These are phyloP conservation scores for Mesorhabditis spiculigera DNA, from an alignment of 2,888 invertebrate genomes.

Conservation along the genomic window DNA sequence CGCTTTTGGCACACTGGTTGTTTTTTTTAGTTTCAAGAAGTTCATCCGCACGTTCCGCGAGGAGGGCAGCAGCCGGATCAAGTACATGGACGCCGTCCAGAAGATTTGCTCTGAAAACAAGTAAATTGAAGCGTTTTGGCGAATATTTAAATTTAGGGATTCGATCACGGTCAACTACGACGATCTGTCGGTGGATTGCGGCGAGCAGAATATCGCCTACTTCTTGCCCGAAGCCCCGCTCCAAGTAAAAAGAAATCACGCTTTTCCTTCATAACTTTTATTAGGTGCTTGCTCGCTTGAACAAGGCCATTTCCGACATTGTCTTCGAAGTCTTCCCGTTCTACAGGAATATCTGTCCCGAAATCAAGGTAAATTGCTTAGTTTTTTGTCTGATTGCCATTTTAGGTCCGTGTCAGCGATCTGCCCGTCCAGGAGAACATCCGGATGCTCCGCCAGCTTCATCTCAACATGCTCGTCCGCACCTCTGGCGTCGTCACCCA, in stretches of 20 bases:
- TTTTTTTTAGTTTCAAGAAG: conserved; percentile 35
- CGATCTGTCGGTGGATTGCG: conserved; percentile 73
- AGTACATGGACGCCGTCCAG: conserved; percentile 49
- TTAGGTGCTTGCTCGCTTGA: conserved; percentile 49
- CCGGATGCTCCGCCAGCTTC: conserved; percentile 75
- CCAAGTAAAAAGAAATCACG: conserved; percentile 22
- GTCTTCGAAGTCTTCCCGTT: conserved; percentile 90
- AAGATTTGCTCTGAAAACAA: conserved; percentile 63
- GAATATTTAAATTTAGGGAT: background rate
- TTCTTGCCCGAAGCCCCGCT: conserved; percentile 95
- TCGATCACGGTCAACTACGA: conserved; percentile 76
- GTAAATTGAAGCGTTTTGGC: conserved; percentile 69
- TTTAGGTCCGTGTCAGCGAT: conserved; percentile 80
- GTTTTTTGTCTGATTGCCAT: background rate
- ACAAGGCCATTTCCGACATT: conserved; percentile 67
- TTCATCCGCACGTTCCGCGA: conserved; percentile 48
- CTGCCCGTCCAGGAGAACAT: conserved; percentile 92
- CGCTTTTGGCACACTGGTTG: background rate
- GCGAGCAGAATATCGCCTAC: conserved; percentile 89
- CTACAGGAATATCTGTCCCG: conserved; percentile 86
- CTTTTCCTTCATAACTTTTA: conserved; percentile 7
- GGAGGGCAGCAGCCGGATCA: conserved; percentile 27
- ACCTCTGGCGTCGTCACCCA: conserved; percentile 91
- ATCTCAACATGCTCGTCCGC: conserved; percentile 86
- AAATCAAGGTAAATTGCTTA: conserved; percentile 66